Base-by-base conservation (phyloP, 2,113 vertebrate species). In the Tricholaema leucomelas region DNA sequence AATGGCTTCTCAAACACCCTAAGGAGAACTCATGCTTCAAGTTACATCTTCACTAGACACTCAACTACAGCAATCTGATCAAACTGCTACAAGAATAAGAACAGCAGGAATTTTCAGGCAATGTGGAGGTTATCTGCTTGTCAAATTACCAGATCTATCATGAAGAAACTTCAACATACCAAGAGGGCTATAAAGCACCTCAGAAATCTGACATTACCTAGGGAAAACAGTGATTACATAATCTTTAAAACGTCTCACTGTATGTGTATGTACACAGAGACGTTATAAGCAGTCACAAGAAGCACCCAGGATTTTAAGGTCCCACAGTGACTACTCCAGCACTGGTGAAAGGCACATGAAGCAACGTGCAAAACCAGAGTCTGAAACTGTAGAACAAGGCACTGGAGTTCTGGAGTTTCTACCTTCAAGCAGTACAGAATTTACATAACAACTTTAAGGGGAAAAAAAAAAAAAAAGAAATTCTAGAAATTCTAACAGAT, bases 271-370 rank as follows among this genome's bases (percentile, higher is more conserved):
- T 28, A 9, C 13, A 4, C 8, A 15, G 35, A 5, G n/a, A n/a
- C n/a, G 7, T 3, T 0, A 23, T 8, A 15, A 35, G n/a, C 5
- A n/a, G 6, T 35, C 28, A 8, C 0, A 38, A 42, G 38, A 36
- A 86, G n/a, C 48, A 85, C 12, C 8, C 36, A 83, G 35, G 36
- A 84, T 78, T 78, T 91, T 59, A 81, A 88, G 28, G 61, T 46
- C 50, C 36, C 55, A 33, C 40, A 79, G 54, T 30, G 73, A 64
- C 65, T 85, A 86, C 90, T 48, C 65, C 75, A 91, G 40, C 28
- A 33, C 9, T 65, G 33, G 60, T 54, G 48, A 54, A 80, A 88
- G 46, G 35, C 40, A 83, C 8, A 66, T 1, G 10, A 30, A 95
- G 25, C 35, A 14, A 73, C 75, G 19, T 27, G 61, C 24, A 86